A percentile compares a stretch with the other conserved stretches of the same genome.
Conservation (phyloP, 2,113 vertebrate genomes). For the Vombatus ursinus region DNA sequence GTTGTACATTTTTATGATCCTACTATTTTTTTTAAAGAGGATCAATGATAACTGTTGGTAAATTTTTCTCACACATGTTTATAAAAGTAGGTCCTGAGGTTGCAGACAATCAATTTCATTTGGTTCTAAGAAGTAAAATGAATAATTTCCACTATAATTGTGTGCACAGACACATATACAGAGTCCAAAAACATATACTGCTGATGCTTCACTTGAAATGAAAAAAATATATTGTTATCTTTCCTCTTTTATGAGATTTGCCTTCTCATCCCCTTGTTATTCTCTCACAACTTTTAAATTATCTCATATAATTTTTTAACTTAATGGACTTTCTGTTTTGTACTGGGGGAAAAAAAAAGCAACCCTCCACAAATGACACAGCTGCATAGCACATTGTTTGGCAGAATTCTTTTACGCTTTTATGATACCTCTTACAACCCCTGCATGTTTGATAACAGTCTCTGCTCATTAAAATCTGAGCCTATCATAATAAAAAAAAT, state of each 20-base stretch:
- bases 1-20: conserved; percentile 63
- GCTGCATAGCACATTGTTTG: not conserved
- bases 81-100: conserved; percentile 55
- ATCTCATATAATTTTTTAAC: conserved; percentile 6
- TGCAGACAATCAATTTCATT: conserved; percentile 53
- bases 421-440: not conserved
- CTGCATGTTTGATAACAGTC: not conserved
- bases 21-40: conserved; percentile 56
- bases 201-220: conserved; percentile 39
- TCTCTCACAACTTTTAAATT: conserved; percentile 16
- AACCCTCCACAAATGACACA: not conserved
- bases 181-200: conserved; percentile 13
- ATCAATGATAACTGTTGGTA: conserved; percentile 47
- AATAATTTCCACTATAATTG: conserved; percentile 62
- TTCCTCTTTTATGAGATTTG: not conserved
- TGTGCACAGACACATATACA: not conserved
- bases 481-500: not conserved
- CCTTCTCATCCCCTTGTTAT: conserved; percentile 2
- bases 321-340: not conserved
- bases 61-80: conserved; percentile 58
- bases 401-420: conserved; percentile 20
- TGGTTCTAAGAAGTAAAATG: conserved; percentile 47
- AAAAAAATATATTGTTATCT: conserved; percentile 38
- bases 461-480: conserved; percentile 4
- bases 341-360: not conserved